Conservation (phyloP, 2,797 vertebrate genomes). For the Sphenodon punctatus region DNA sequence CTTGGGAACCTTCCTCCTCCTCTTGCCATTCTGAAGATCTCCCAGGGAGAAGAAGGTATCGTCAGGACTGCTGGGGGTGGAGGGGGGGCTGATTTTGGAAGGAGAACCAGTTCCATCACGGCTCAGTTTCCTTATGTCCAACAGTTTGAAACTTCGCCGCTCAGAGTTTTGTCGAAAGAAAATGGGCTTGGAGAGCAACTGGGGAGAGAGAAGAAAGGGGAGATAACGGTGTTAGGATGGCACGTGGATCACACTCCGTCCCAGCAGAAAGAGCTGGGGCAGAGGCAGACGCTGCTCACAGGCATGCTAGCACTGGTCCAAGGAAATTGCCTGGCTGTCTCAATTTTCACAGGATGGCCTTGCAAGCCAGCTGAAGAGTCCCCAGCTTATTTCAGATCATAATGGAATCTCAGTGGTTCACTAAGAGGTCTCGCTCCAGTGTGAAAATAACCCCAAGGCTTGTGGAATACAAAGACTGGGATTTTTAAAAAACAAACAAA, state of each 20-base stretch:
- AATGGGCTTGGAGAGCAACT: constrained; percentile 76
- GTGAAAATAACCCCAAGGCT: not conserved
- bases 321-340: not conserved
- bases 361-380: not conserved
- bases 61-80: constrained; percentile 96
- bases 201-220: not conserved
- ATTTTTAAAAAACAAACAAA: not conserved
- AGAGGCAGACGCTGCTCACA: not conserved
- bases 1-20: constrained; percentile 92
- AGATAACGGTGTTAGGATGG: not conserved
- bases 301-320: not conserved
- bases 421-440: not conserved
- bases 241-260: not conserved
- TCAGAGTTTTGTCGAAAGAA: constrained; percentile 94
- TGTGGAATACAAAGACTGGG: constrained; percentile 22
- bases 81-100: constrained; percentile 91
- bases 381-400: not conserved
- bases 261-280: not conserved
- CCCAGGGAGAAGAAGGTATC: constrained; percentile 92
- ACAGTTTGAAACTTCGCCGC: constrained; percentile 89
- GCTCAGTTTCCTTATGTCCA: constrained; percentile 88
- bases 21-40: constrained; percentile 90
- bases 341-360: not conserved
- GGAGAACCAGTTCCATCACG: constrained; percentile 88
- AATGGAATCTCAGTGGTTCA: not conserved